Evolutionary conservation across 2,797 vertebrate species (phyloP).

Genomic region (Salarias fasciatus): DNA sequence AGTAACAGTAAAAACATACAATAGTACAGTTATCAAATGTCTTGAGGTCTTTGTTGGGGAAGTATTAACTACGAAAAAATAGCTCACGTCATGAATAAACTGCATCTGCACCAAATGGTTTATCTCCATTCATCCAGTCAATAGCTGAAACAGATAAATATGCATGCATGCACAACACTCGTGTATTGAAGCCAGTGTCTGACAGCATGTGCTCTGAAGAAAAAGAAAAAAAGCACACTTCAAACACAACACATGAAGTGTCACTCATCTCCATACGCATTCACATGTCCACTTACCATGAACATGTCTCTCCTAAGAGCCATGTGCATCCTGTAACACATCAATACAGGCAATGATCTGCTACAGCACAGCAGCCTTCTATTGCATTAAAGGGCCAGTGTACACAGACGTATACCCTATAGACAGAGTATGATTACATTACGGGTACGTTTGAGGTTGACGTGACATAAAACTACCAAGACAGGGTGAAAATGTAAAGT

Average conservation of each 20-base stretch:
- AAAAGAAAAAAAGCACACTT: not conserved
- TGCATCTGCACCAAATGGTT: not conserved
- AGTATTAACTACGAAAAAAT: not conserved
- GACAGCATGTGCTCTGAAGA: not conserved
- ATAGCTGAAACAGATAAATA: not conserved
- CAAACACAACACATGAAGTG: not conserved
- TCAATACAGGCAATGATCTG: slow-evolving; percentile 9
- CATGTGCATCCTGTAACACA: slow-evolving; percentile 42
- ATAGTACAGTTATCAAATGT: no score
- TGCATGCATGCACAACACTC: not conserved
- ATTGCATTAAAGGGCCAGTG: slow-evolving; percentile 42
- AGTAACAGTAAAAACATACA: no score
- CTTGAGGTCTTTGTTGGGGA: no score
- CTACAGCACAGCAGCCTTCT: slow-evolving; percentile 21
- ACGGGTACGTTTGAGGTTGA: slow-evolving; percentile 4
- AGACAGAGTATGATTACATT: slow-evolving; percentile 29
- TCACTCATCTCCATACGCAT: slow-evolving; percentile 1
- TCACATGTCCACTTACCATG: slow-evolving; percentile 22
- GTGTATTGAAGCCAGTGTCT: slow-evolving; percentile 2
- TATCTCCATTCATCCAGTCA: not conserved
- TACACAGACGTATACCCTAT: slow-evolving; percentile 29
- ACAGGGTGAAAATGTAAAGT: not conserved
- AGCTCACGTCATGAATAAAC: not conserved
- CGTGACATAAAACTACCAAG: slow-evolving; percentile 12
- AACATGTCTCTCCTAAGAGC: slow-evolving; percentile 20